phyloP scores from a whole-genome alignment of 1,140 invertebrate species.

The Drosophila lowei region DNA sequence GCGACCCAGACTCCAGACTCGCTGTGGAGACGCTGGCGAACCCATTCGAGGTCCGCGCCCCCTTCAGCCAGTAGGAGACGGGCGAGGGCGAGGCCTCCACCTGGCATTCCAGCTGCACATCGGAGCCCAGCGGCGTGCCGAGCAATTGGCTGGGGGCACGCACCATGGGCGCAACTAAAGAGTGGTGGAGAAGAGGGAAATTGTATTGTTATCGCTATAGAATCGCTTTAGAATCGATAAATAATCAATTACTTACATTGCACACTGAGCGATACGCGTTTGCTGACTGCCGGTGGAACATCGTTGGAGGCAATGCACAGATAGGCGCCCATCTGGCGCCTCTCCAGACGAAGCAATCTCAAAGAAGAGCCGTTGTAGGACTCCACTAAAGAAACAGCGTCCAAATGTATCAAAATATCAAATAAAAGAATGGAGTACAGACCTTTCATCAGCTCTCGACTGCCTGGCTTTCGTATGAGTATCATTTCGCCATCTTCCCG shows the following conservation, averaged over 20 bases:
- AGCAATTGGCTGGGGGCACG: constrained; percentile 92
- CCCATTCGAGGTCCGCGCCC: constrained; percentile 84
- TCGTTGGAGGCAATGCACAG: constrained; percentile 95
- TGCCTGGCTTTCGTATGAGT: constrained; percentile 86
- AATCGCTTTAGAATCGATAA: too few relatives aligned
- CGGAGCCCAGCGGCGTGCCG: constrained; percentile 90
- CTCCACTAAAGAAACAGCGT: constrained; percentile 83
- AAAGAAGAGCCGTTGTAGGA: constrained; percentile 89
- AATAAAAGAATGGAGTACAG: neutral
- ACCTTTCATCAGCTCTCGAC: constrained; percentile 87
- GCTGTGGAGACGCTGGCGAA: constrained; percentile 70
- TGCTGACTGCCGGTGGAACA: constrained; percentile 94
- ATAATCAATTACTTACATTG: constrained; percentile 89
- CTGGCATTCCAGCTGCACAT: constrained; percentile 91
- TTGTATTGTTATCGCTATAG: too few relatives aligned
- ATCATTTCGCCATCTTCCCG: constrained; percentile 89
- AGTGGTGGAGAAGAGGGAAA: neutral
- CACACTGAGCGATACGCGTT: constrained; percentile 92
- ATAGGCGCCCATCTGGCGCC: constrained; percentile 93
- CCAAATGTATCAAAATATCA: neutral
- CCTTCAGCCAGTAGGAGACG: constrained; percentile 93
- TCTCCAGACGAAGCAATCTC: constrained; percentile 89
- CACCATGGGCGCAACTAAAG: constrained; percentile 90
- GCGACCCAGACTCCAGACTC: constrained; percentile 78
- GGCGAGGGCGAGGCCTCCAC: constrained; percentile 93